Conservation (phyloP, 2,797 vertebrate genomes). For the Trichosurus vulpecula region DNA sequence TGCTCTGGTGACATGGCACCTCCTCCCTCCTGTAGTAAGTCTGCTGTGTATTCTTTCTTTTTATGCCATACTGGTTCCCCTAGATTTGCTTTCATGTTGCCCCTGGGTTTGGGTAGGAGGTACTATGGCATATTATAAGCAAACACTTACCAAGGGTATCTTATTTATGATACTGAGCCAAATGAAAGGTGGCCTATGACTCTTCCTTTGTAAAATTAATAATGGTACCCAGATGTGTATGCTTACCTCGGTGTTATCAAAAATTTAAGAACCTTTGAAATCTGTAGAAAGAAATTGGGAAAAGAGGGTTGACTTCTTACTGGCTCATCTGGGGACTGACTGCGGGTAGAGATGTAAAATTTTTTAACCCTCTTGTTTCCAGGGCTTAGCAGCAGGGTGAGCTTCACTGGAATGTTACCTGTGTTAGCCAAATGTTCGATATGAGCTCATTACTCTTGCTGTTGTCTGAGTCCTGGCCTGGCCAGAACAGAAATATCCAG, state of each 20-base stretch:
- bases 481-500: neutral
- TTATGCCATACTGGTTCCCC: neutral
- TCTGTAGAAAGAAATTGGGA: neutral
- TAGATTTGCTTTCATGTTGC: neutral
- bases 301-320: neutral
- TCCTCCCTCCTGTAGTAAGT: neutral
- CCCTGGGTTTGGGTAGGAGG: neutral
- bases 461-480: neutral
- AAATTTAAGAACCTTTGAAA: neutral
- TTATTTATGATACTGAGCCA: neutral
- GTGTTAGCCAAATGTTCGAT: neutral
- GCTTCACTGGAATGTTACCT: neutral
- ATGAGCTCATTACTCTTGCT: neutral
- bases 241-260: neutral
- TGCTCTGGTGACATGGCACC: neutral
- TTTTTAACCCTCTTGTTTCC: neutral
- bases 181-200: neutral
- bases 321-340: neutral
- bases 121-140: neutral
- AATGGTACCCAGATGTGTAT: neutral
- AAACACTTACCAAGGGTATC: neutral
- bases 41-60: neutral
- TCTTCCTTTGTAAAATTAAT: neutral
- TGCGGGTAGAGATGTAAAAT: neutral
- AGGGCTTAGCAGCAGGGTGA: neutral